Evolutionary conservation across 2,888 invertebrate species (phyloP).

Genomic region (Ennomos erosarius): DNA sequence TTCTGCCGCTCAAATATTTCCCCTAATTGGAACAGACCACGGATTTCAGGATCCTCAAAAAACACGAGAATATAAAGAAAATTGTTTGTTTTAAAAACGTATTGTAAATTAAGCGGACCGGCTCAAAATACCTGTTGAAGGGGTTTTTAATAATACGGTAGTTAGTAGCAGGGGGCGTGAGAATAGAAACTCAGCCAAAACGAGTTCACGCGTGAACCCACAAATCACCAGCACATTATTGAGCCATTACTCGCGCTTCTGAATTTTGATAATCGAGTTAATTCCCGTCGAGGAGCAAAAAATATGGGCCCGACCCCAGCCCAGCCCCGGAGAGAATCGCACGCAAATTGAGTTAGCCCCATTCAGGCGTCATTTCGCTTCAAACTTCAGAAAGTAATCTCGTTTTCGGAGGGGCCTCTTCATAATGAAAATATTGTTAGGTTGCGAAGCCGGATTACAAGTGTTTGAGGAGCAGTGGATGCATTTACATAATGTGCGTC

Average conservation of each 20-base stretch:
- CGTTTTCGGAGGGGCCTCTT: slow-evolving; percentile 47
- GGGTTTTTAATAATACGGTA: background rate
- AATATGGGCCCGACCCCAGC: slow-evolving; percentile 44
- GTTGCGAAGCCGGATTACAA: slow-evolving; percentile 5
- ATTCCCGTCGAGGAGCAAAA: slow-evolving; percentile 47
- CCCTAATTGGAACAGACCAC: slow-evolving; percentile 16
- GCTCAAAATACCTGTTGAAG: background rate
- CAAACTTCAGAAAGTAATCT: slow-evolving; percentile 65
- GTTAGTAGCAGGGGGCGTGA: background rate
- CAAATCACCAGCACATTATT: slow-evolving; percentile 54
- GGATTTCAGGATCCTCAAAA: slow-evolving; percentile 1
- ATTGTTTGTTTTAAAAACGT: background rate
- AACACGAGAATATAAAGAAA: background rate
- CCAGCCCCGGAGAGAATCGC: slow-evolving; percentile 45
- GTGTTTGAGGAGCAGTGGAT: background rate
- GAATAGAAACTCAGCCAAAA: background rate
- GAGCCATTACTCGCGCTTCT: slow-evolving; percentile 52
- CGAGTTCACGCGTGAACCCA: slow-evolving; percentile 18
- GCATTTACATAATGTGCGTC: slow-evolving; percentile 8
- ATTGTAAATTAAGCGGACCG: background rate
- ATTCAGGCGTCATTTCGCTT: slow-evolving; percentile 59
- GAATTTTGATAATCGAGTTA: slow-evolving; percentile 66
- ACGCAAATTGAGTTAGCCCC: slow-evolving; percentile 63
- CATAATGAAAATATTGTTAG: slow-evolving; percentile 47
- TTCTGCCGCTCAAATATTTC: slow-evolving; percentile 26